Conservation (phyloP, 2,797 vertebrate genomes). For the Epinephelus awoara region DNA sequence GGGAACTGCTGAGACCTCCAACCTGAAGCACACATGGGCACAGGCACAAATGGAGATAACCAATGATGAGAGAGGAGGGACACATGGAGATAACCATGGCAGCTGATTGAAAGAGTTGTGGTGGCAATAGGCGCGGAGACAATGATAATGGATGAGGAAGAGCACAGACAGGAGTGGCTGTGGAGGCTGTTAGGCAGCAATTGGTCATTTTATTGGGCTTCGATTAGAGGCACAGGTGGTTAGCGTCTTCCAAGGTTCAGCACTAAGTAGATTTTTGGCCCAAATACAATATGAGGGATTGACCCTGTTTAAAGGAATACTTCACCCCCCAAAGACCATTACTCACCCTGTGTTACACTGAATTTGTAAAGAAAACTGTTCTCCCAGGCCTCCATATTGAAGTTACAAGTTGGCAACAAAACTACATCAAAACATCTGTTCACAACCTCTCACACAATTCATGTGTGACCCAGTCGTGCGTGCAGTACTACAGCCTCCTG, state of each 20-base stretch:
- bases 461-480: too few relatives aligned
- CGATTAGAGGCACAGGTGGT: neutral
- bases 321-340: too few relatives aligned
- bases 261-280: neutral
- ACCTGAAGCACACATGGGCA: constrained; percentile 20
- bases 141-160: neutral
- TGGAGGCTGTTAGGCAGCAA: neutral
- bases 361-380: too few relatives aligned
- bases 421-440: too few relatives aligned
- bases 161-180: neutral
- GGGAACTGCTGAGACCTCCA: constrained; percentile 26
- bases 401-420: too few relatives aligned
- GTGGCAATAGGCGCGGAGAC: neutral
- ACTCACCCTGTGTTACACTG: too few relatives aligned
- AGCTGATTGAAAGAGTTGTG: constrained; percentile 15
- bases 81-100: neutral
- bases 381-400: too few relatives aligned
- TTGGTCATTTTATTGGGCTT: neutral
- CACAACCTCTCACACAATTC: too few relatives aligned
- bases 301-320: neutral
- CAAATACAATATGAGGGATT: neutral
- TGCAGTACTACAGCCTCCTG: too few relatives aligned
- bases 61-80: constrained; percentile 25
- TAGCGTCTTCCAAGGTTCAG: neutral
- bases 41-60: constrained; percentile 17